A percentile compares a stretch with the other conserved stretches of the same genome.
phyloP scores from a whole-genome alignment of 1,140 invertebrate species.

The Eupristina koningsbergeri region DNA sequence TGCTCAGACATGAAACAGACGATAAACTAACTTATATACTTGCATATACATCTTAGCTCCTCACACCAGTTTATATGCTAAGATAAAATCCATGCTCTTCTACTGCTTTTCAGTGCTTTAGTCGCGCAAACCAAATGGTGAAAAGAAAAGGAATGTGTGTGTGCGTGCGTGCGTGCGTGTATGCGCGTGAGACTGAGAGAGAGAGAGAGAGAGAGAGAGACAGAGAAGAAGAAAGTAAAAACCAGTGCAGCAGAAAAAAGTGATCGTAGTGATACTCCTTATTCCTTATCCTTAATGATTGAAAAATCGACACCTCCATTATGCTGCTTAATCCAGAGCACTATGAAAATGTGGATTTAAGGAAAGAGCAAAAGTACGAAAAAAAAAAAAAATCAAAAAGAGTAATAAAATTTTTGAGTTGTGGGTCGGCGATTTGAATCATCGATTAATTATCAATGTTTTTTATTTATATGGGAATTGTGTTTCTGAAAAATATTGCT shows the following conservation, averaged over 20 bases:
- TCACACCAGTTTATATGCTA: slow-evolving; percentile 31
- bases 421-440: slow-evolving; percentile 22
- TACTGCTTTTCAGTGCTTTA: slow-evolving; percentile 68
- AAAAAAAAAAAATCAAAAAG: slow-evolving; percentile 19
- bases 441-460: slow-evolving; percentile 12
- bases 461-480: slow-evolving; percentile 14
- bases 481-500: slow-evolving; percentile 27
- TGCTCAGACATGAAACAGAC: slow-evolving; percentile 45
- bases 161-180: no score
- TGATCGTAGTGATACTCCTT: slow-evolving; percentile 34
- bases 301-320: slow-evolving; percentile 32
- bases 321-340: slow-evolving; percentile 40
- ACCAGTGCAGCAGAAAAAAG: slow-evolving; percentile 20
- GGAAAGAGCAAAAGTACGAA: slow-evolving; percentile 36
- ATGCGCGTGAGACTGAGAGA: no score
- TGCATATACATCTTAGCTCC: slow-evolving; percentile 16
- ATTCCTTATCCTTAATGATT: slow-evolving; percentile 30
- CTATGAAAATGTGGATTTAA: slow-evolving; percentile 30
- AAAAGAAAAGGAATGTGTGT: no score
- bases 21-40: slow-evolving; percentile 48
- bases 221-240: slow-evolving; percentile 27
- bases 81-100: slow-evolving; percentile 54
- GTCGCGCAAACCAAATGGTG: slow-evolving; percentile 64
- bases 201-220: no score
- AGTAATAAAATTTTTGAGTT: slow-evolving; percentile 5